Conservation (phyloP, 2,888 invertebrate species). For the Rugalucina vietnamica region DNA sequence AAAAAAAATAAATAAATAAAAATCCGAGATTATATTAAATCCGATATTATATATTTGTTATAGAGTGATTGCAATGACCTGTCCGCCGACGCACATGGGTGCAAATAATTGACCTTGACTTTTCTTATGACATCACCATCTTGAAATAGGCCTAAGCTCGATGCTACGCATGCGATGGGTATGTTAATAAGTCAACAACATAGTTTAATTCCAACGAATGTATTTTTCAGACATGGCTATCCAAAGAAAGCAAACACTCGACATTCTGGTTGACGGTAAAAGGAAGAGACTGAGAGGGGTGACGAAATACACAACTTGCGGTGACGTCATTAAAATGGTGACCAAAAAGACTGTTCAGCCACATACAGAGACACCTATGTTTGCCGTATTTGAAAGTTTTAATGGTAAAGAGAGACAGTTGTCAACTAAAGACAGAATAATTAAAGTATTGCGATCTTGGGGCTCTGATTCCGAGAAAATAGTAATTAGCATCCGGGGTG, state of each 20-base stretch:
- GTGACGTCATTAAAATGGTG: conserved; percentile 41
- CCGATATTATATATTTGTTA: too few relatives aligned
- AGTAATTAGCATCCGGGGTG: not conserved
- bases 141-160: too few relatives aligned
- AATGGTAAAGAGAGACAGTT: conserved; percentile 15
- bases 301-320: conserved; percentile 30
- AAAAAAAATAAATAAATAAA: too few relatives aligned
- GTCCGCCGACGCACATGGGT: too few relatives aligned
- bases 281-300: not conserved
- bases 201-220: too few relatives aligned
- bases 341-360: not conserved
- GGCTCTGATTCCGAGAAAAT: not conserved
- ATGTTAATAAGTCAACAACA: too few relatives aligned
- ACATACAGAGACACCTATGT: not conserved
- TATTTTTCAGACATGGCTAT: not conserved
- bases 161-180: too few relatives aligned
- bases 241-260: not conserved
- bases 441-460: conserved; percentile 29
- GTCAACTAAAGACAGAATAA: conserved; percentile 10
- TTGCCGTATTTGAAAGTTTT: conserved; percentile 11
- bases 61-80: too few relatives aligned
- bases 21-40: too few relatives aligned
- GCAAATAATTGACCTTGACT: too few relatives aligned
- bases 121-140: too few relatives aligned
- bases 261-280: not conserved